Conservation (phyloP, 2,113 vertebrate genomes). For the Scartelaos histophorus region DNA sequence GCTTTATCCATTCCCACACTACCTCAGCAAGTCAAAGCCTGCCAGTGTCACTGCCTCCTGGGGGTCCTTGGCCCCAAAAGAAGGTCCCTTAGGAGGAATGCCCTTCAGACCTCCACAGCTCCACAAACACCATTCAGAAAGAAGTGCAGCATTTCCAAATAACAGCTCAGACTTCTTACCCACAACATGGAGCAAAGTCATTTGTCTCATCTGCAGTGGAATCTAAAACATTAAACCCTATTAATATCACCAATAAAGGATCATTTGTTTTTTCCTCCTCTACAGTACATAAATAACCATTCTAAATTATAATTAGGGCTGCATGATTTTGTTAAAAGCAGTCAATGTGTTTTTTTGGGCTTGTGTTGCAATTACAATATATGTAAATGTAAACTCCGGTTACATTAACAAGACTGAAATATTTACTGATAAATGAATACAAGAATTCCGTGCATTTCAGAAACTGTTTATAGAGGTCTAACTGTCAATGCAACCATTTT, state of each 20-base stretch:
- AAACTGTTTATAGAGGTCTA: too few relatives aligned
- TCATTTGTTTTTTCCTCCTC: too few relatives aligned
- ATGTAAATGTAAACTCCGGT: too few relatives aligned
- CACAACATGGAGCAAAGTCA: neutral
- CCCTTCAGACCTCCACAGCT: constrained; percentile 33
- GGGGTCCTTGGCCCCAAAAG: constrained; percentile 27
- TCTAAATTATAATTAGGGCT: too few relatives aligned
- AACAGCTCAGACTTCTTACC: neutral
- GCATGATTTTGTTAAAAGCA: too few relatives aligned
- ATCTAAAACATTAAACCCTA: neutral
- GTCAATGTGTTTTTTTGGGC: too few relatives aligned
- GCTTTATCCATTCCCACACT: constrained; percentile 20
- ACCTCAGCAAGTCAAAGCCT: constrained; percentile 56
- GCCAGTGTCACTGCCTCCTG: constrained; percentile 30
- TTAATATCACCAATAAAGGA: neutral
- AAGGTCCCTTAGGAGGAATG: constrained; percentile 31
- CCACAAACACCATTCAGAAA: constrained; percentile 37
- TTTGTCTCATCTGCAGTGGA: neutral
- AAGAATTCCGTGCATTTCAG: too few relatives aligned
- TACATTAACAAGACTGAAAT: too few relatives aligned
- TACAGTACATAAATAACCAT: too few relatives aligned
- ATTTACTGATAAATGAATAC: too few relatives aligned
- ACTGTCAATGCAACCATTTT: too few relatives aligned
- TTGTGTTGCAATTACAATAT: too few relatives aligned
- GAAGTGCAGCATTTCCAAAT: constrained; percentile 29